Evolutionary conservation across 2,888 invertebrate species (phyloP), one percentile per base, ranked within the genome.

Genomic region (Ochropleura leucogaster): DNA sequence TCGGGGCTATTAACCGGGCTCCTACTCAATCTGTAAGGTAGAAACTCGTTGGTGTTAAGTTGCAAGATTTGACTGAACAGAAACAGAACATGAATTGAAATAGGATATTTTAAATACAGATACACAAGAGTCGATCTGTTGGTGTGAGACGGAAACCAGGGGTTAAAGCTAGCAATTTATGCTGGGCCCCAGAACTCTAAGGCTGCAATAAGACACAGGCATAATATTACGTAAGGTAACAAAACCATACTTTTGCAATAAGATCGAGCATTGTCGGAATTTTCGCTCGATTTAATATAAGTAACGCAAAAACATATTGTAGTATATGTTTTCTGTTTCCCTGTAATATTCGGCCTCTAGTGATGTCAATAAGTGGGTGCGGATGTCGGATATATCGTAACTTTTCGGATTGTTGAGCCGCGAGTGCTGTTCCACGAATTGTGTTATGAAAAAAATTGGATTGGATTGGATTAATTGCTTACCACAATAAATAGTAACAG

Each of bases 251-350:
- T 63, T 57, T 53, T 53, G 46, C 30, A 68, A 70, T 62, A 60
- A 73, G 62, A 75, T 60, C 55, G 67, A 66, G 18, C 57, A 73
- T 60, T 44, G 67, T 42, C 67, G 64, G 59, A 82, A 73, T 79
- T 71, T 81, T 81, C 85, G 80, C 73, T 79, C 86, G 74, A 87
- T 87, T 87, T 81, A 72, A 81, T 84, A 79, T 77, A 80, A 80
- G 84, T 74, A 57, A 77, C 77, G 68, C 64, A 83, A 74, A 80
- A 82, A 80, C 71, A 84, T 84, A 72, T 83, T 62, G 70, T 49
- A 55, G 71, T 77, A 63, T 68, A 68, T 53, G 30, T 65, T 79
- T 78, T 74, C 49, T 57, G 60, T 79, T 74, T 60, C 57, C 49
- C 62, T 57, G 53, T 79, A 64, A 77, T 72, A 77, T 75, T 74